phyloP scores from a whole-genome alignment of 2,113 vertebrate species.

The Motacilla alba region DNA sequence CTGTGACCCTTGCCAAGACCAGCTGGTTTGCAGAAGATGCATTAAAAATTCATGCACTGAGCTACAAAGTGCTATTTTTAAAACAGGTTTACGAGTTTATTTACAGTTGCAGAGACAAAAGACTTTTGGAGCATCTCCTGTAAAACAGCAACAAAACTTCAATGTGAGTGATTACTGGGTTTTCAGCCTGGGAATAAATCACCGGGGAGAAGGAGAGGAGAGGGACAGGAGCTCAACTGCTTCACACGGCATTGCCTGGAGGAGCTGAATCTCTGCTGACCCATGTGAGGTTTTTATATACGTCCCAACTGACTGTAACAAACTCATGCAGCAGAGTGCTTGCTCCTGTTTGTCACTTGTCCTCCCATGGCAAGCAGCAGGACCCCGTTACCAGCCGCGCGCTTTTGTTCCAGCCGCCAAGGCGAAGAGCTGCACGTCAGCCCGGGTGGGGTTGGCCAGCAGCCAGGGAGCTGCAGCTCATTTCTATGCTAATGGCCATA shows the following conservation, averaged over 20 bases:
- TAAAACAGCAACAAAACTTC: background rate
- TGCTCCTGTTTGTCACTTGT: background rate
- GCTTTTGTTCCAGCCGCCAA: background rate
- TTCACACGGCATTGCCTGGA: background rate
- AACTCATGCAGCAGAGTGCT: background rate
- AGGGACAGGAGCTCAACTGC: background rate
- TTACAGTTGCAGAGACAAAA: slow-evolving; percentile 48
- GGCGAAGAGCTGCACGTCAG: background rate
- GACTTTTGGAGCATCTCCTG: background rate
- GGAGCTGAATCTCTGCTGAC: background rate
- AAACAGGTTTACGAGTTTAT: slow-evolving; percentile 13
- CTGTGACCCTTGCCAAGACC: slow-evolving; percentile 59
- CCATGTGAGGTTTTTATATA: background rate
- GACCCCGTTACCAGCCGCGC: accelerated
- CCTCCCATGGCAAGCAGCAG: background rate
- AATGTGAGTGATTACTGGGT: background rate
- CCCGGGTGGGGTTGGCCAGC: background rate
- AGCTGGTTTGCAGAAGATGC: slow-evolving; percentile 53
- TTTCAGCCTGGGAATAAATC: background rate
- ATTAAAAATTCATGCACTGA: slow-evolving; percentile 62
- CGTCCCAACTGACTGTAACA: background rate
- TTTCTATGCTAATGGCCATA: slow-evolving; percentile 54
- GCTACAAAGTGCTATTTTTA: slow-evolving; percentile 49
- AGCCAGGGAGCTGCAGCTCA: slow-evolving; percentile 51
- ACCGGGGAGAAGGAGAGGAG: background rate